These are phyloP conservation scores for Vidua macroura DNA, from an alignment of 2,113 vertebrate genomes.

Conservation along the genomic window DNA sequence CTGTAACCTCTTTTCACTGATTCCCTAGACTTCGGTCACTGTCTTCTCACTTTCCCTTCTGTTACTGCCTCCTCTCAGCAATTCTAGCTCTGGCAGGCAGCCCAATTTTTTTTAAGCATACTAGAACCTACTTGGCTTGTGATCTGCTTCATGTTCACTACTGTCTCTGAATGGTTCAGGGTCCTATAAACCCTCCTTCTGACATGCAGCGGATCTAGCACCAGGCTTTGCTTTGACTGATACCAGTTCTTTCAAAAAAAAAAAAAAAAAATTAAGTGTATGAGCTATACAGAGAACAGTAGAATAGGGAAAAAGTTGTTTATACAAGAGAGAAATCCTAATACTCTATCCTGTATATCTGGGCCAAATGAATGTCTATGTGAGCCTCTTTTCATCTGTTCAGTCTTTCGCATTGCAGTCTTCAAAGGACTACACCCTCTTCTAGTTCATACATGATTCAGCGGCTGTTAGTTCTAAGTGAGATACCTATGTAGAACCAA, in stretches of 20 bases:
- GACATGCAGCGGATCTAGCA: not conserved
- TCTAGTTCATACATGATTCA: not conserved
- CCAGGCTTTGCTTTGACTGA: not conserved
- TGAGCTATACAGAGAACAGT: not conserved
- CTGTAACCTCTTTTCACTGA: not conserved
- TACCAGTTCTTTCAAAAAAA: not conserved
- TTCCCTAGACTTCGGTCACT: not conserved
- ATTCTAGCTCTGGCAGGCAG: not conserved
- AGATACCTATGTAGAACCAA: not conserved
- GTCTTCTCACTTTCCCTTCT: not conserved
- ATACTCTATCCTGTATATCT: not conserved
- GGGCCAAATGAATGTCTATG: not conserved
- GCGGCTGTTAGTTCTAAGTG: not conserved
- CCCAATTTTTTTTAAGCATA: not conserved
- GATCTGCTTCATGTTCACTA: not conserved
- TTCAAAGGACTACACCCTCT: not conserved
- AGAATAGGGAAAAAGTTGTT: not conserved
- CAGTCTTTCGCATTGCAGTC: not conserved
- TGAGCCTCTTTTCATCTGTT: not conserved
- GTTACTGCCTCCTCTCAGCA: not conserved
- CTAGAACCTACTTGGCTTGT: not conserved
- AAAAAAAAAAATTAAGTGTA: not conserved
- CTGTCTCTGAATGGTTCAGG: not conserved
- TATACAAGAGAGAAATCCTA: not conserved
- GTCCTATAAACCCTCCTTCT: not conserved